phyloP scores from a whole-genome alignment of 2,797 vertebrate species.

The Pangasius larnaudii region DNA sequence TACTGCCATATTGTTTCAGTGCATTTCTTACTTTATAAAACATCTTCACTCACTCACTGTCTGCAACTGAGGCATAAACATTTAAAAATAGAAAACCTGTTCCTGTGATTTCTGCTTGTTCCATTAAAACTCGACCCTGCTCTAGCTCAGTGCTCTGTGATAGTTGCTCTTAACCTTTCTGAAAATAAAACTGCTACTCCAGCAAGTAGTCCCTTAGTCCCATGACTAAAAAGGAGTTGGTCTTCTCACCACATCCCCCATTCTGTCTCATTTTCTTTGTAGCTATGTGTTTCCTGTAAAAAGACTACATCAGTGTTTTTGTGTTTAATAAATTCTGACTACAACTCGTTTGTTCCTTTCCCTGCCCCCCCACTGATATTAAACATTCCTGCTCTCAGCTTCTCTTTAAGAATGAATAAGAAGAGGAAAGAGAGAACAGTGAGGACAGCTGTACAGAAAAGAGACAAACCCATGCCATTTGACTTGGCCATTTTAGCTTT shows the following conservation, averaged over 20 bases:
- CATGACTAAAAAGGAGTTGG: background rate
- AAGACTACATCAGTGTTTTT: background rate
- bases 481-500: background rate
- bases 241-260: background rate
- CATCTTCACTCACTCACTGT: background rate
- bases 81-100: background rate
- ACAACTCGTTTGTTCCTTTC: background rate
- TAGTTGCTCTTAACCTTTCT: background rate
- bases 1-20: too few relatives aligned
- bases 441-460: background rate
- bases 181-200: background rate
- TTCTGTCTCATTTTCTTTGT: background rate
- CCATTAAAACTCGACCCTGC: background rate
- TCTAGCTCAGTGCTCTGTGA: background rate
- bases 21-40: too few relatives aligned
- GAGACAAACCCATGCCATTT: background rate
- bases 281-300: background rate
- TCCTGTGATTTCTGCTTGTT: background rate
- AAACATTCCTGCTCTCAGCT: background rate
- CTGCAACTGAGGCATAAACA: background rate
- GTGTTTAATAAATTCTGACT: conserved; percentile 3
- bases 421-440: background rate
- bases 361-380: background rate
- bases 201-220: background rate
- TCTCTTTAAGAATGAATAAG: background rate